These are phyloP conservation scores for Capromys pilorides DNA, from an alignment of 2,797 vertebrate species.

Conservation along the genomic window DNA sequence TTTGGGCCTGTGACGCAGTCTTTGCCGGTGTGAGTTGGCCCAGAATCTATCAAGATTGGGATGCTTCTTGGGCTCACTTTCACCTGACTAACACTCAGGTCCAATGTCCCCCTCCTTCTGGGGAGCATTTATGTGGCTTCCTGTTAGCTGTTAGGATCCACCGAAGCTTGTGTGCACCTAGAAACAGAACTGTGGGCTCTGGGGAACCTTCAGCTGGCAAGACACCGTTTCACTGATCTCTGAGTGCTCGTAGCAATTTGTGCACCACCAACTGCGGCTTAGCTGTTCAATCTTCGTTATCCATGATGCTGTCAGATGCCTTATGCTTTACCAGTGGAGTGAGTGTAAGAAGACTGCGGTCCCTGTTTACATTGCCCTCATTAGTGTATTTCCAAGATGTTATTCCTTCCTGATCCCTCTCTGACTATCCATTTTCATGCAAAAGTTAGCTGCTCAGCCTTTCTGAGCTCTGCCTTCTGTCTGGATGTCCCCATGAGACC, in stretches of 20 bases:
- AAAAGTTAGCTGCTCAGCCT: background rate
- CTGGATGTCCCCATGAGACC: background rate
- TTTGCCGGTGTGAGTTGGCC: background rate
- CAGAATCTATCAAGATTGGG: background rate
- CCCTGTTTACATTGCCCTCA: background rate
- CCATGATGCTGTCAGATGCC: rapidly evolving
- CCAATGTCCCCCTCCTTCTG: rapidly evolving
- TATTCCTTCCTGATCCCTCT: background rate
- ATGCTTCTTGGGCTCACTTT: background rate
- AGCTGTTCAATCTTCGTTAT: background rate
- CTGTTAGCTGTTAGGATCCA: rapidly evolving
- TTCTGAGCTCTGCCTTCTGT: background rate
- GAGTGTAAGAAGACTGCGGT: background rate
- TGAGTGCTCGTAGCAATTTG: no score
- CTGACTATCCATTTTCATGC: background rate
- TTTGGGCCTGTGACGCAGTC: background rate
- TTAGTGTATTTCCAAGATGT: background rate
- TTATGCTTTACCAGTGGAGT: background rate
- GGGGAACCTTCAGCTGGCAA: background rate
- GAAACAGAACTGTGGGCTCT: background rate
- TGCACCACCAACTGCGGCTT: background rate
- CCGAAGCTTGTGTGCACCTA: background rate
- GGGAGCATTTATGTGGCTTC: background rate
- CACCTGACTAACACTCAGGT: background rate
- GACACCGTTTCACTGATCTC: background rate